These are phyloP conservation scores for Tolmerus cingulatus DNA, from an alignment of 2,888 invertebrate species.

Conservation along the genomic window DNA sequence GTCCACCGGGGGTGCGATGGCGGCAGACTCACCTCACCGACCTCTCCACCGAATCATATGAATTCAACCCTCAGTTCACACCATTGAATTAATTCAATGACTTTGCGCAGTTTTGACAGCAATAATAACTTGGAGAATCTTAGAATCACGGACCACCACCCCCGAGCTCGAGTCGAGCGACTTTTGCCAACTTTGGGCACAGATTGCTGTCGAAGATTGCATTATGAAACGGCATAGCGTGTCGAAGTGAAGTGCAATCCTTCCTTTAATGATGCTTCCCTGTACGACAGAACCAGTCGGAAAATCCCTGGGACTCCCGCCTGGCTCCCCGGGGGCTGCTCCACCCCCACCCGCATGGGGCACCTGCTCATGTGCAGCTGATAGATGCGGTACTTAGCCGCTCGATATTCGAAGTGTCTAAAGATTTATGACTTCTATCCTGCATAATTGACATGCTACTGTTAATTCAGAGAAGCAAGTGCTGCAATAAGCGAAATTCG, in stretches of 20 bases:
- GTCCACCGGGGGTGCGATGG: background rate
- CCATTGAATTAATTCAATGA: constrained; percentile 40
- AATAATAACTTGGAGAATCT: constrained; percentile 36
- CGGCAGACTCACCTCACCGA: background rate
- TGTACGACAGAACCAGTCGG: background rate
- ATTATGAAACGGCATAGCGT: constrained; percentile 19
- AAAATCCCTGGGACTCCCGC: background rate
- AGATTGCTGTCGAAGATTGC: constrained; percentile 32
- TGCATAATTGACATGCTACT: constrained; percentile 38
- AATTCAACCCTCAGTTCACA: constrained; percentile 7
- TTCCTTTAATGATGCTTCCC: constrained; percentile 1
- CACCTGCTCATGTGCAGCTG: background rate
- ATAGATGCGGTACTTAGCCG: constrained; percentile 7
- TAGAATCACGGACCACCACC: background rate
- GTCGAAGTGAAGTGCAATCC: constrained; percentile 15
- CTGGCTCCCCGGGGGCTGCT: background rate
- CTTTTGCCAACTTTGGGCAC: background rate
- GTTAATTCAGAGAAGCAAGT: background rate
- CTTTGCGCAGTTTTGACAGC: constrained; percentile 37
- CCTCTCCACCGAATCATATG: background rate
- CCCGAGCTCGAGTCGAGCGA: background rate
- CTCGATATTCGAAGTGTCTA: constrained; percentile 15
- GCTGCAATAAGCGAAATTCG: background rate
- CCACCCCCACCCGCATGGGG: background rate
- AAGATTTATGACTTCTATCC: constrained; percentile 40